Evolutionary conservation across 2,888 invertebrate genomes (phyloP).

Genomic region (Lepidocyrtoides sp.): DNA sequence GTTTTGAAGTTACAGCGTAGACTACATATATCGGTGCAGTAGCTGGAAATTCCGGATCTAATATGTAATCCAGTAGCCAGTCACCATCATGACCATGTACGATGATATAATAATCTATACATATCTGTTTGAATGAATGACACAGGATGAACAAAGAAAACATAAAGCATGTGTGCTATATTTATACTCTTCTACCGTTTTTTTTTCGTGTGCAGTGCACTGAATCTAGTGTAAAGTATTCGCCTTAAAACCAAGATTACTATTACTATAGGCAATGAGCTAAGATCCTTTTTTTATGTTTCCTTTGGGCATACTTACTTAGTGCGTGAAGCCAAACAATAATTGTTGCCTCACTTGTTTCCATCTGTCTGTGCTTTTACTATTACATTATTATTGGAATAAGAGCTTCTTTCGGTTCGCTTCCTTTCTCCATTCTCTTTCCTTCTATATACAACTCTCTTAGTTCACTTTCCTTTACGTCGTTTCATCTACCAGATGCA

Average conservation of each 20-base stretch:
- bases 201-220: background rate
- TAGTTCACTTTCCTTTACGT: background rate
- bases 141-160: constrained; percentile 35
- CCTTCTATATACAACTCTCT: background rate
- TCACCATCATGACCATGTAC: background rate
- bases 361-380: constrained; percentile 81
- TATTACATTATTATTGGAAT: constrained; percentile 80
- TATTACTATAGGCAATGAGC: constrained; percentile 81
- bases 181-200: background rate
- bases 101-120: background rate
- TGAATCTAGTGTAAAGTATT: constrained; percentile 47
- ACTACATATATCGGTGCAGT: background rate
- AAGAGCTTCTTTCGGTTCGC: constrained; percentile 36
- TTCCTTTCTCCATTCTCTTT: constrained; percentile 53
- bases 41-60: background rate
- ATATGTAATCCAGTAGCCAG: background rate
- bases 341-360: constrained; percentile 84
- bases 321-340: constrained; percentile 85
- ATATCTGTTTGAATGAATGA: background rate
- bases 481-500: background rate
- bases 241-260: constrained; percentile 34
- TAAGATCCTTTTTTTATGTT: constrained; percentile 85
- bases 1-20: too few species aligned
- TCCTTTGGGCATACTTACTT: constrained; percentile 85
- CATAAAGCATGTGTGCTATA: background rate